A percentile compares a stretch with the other conserved stretches of the same genome.
phyloP scores from a whole-genome alignment of 2,113 vertebrate species.

The Tychaedon coryphoeus region DNA sequence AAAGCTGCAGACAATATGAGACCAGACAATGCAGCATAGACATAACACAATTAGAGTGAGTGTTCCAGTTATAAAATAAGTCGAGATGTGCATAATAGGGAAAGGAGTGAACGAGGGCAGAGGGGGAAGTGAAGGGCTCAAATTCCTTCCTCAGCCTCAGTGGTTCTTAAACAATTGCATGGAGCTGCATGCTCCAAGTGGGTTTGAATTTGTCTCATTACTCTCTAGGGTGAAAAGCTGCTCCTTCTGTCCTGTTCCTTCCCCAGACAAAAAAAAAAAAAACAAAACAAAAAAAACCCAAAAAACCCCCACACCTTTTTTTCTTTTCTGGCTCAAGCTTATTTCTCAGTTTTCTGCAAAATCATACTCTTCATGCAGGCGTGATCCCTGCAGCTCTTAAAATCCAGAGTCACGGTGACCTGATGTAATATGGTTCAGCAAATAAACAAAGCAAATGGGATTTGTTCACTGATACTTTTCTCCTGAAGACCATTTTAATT shows the following conservation, averaged over 20 bases:
- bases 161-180: neutral
- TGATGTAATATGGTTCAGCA: neutral
- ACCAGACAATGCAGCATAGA: slow-evolving; percentile 20
- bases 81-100: neutral
- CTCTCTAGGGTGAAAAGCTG: neutral
- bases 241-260: neutral
- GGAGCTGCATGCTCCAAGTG: neutral
- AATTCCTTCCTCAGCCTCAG: neutral
- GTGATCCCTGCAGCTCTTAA: neutral
- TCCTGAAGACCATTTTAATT: neutral
- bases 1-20: neutral
- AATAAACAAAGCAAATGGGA: neutral
- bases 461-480: neutral
- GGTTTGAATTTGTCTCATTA: neutral
- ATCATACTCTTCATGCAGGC: neutral
- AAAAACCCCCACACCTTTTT: neutral
- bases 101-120: neutral
- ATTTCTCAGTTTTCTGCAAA: neutral
- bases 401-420: neutral
- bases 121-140: neutral
- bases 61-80: neutral
- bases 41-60: neutral
- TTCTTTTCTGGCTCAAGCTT: neutral
- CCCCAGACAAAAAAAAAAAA: neutral
- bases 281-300: too few species aligned